Conservation (phyloP, 2,888 invertebrate genomes). For the Campoletis raptor region DNA sequence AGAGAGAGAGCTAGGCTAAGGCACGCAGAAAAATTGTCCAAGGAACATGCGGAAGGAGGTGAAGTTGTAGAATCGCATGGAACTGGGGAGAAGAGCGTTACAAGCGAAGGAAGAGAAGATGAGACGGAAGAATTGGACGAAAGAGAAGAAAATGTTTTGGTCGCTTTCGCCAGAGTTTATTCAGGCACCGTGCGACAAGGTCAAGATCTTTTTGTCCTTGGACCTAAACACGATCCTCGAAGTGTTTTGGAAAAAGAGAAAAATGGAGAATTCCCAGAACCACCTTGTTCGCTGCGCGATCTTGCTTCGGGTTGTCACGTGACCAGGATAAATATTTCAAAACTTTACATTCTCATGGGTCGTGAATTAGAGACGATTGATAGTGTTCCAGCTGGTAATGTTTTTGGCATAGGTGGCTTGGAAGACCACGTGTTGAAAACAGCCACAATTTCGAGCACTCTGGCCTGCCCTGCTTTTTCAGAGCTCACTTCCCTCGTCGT, state of each 20-base stretch:
- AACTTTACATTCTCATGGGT: conserved; percentile 97
- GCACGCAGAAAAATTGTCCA: conserved; percentile 86
- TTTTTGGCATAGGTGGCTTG: conserved; percentile 95
- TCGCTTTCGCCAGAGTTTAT: conserved; percentile 97
- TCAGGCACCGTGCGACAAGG: conserved; percentile 93
- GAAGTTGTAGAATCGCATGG: not conserved
- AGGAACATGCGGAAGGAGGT: conserved; percentile 1
- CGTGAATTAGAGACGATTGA: conserved; percentile 93
- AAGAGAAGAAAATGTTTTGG: conserved; percentile 87
- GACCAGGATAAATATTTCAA: conserved; percentile 88
- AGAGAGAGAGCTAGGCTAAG: conserved; percentile 89
- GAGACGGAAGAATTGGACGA: conserved; percentile 41
- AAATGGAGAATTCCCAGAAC: conserved; percentile 85
- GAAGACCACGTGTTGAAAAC: conserved; percentile 95
- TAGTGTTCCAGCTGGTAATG: conserved; percentile 95
- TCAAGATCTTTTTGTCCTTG: conserved; percentile 92
- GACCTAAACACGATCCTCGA: conserved; percentile 95
- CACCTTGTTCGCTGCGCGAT: conserved; percentile 87
- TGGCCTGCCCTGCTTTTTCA: conserved; percentile 94
- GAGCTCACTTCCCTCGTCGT: conserved; percentile 91
- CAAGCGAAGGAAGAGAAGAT: not conserved
- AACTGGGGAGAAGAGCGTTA: not conserved
- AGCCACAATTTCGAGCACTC: conserved; percentile 93
- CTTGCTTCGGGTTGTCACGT: conserved; percentile 88
- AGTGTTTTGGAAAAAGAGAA: conserved; percentile 85